Evolutionary conservation across 2,888 invertebrate species (phyloP).

Genomic region (Fragum sueziense): DNA sequence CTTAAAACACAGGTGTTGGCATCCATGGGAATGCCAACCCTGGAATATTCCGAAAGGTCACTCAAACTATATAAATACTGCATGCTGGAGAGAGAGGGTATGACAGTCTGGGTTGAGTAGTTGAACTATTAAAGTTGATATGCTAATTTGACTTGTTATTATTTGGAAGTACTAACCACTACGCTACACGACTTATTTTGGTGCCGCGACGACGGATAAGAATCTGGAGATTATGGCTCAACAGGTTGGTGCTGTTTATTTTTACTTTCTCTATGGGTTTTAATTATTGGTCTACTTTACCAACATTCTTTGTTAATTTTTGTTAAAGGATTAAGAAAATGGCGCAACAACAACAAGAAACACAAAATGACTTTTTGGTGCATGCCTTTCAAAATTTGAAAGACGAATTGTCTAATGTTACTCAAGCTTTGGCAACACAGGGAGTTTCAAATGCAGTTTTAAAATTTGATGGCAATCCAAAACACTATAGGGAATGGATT

Average conservation of each 20-base stretch:
- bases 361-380: neutral
- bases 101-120: neutral
- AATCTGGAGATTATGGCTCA: no score
- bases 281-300: no score
- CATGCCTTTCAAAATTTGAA: neutral
- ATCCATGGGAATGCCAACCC: neutral
- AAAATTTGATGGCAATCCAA: slow-evolving; percentile 17
- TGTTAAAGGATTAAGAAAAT: neutral
- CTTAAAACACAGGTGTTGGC: neutral
- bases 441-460: neutral
- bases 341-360: neutral
- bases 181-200: neutral
- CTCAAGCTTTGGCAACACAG: slow-evolving; percentile 11
- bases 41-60: no score
- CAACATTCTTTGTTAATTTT: no score
- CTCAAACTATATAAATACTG: neutral
- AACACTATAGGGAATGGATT: slow-evolving; percentile 21
- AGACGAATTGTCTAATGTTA: neutral
- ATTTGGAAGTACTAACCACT: neutral
- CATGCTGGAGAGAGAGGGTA: neutral
- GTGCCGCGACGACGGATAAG: neutral
- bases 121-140: neutral
- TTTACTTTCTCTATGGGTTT: no score
- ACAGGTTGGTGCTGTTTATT: no score
- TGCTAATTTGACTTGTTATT: neutral